These are phyloP conservation scores for Stylophora pistillata DNA, from an alignment of 64 coral and sea anemone genomes.

Conservation along the genomic window DNA sequence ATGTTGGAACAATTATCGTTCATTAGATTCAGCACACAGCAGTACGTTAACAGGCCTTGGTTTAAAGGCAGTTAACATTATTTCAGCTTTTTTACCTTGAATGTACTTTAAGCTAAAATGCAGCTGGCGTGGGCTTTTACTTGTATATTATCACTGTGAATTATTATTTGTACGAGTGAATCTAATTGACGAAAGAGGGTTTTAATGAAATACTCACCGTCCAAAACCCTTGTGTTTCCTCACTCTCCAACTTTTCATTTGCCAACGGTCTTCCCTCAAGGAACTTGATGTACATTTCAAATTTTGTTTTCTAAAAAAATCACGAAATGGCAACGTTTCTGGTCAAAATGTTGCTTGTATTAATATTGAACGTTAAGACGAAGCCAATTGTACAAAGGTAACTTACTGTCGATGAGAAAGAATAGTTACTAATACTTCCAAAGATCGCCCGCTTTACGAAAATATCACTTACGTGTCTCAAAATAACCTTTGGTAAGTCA, in stretches of 20 bases:
- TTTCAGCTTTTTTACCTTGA: too few relatives aligned
- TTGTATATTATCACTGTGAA: too few relatives aligned
- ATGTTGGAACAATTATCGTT: neutral
- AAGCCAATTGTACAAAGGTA: neutral
- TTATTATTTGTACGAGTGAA: too few relatives aligned
- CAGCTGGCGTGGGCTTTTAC: too few relatives aligned
- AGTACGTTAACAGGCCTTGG: neutral
- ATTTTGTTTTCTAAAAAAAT: slow-evolving; percentile 39
- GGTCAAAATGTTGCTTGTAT: neutral
- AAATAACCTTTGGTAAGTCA: slow-evolving; percentile 67
- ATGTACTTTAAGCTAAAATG: too few relatives aligned
- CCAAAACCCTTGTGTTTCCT: slow-evolving; percentile 54
- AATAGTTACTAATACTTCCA: too few relatives aligned
- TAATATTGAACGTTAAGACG: too few relatives aligned
- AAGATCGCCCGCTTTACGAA: too few relatives aligned
- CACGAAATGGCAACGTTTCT: neutral
- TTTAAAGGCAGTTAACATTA: too few relatives aligned
- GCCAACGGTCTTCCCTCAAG: slow-evolving; percentile 45
- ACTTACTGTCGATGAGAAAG: too few relatives aligned
- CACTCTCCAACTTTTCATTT: slow-evolving; percentile 41
- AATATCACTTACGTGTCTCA: slow-evolving; percentile 77
- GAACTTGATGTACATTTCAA: slow-evolving; percentile 59
- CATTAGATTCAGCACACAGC: neutral
- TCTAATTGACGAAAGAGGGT: too few relatives aligned
- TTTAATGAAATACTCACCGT: slow-evolving; percentile 7